These are phyloP conservation scores for Yoshiicerus persimilis DNA, from an alignment of 1,140 invertebrate species.

Conservation along the genomic window DNA sequence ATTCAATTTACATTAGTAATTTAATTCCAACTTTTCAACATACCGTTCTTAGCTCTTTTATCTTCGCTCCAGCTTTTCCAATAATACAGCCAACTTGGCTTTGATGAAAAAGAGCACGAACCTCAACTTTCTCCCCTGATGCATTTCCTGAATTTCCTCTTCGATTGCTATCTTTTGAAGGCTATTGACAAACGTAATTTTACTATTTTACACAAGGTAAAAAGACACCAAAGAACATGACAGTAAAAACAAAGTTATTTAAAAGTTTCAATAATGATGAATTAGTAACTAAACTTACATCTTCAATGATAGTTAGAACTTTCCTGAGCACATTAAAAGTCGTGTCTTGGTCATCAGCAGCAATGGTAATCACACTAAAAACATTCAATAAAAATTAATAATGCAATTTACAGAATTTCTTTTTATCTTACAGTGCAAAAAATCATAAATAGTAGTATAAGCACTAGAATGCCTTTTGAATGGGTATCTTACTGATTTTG, in stretches of 20 bases:
- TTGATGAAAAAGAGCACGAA: slow-evolving; percentile 94
- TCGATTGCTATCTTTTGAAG: slow-evolving; percentile 37
- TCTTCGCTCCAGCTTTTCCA: slow-evolving; percentile 92
- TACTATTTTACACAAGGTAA: no score
- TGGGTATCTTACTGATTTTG: not conserved
- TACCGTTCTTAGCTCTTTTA: slow-evolving; percentile 97
- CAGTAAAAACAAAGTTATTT: no score
- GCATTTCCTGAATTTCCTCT: slow-evolving; percentile 46
- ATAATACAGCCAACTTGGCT: slow-evolving; percentile 97
- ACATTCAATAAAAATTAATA: not conserved
- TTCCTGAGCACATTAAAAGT: slow-evolving; percentile 47
- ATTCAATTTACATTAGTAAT: not conserved
- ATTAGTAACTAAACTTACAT: slow-evolving; percentile 39
- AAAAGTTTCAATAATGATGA: no score
- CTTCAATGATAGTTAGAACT: slow-evolving; percentile 49
- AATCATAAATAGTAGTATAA: not conserved
- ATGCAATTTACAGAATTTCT: not conserved
- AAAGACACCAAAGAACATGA: no score
- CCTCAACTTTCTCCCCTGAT: slow-evolving; percentile 78
- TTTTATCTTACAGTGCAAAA: not conserved
- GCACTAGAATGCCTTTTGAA: not conserved
- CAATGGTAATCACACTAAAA: slow-evolving; percentile 47
- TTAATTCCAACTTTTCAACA: no score
- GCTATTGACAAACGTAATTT: not conserved
- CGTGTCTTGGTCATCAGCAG: slow-evolving; percentile 48